Base-by-base conservation (phyloP, 2,888 invertebrate genomes). In the Phaedon cochleariae region DNA sequence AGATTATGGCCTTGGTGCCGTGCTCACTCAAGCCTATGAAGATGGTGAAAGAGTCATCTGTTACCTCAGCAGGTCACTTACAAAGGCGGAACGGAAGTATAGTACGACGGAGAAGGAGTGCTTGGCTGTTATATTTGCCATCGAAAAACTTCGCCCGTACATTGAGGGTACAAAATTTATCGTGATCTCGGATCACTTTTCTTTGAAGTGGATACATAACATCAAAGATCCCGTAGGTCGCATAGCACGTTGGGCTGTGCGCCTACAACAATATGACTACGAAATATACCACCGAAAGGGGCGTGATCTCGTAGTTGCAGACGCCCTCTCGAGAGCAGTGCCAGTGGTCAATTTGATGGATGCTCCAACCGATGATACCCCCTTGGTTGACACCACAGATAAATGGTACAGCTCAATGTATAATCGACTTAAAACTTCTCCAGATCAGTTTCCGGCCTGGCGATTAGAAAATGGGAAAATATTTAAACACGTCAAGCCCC, bases 261-360 rank as follows among this genome's bases (percentile, higher is more conserved):
- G 57, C 1, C 26, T 53, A 5, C 73, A 73, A 31, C 72, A 60
- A 10, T 74, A 61, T 53, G 57, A 66, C 45, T 74, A 68, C 59
- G 51, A 65, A 1, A 54, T 76, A 5, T 37, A 70, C 12, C 62
- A 67, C 22, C 46, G 68, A 4, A 59, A 52, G 10, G 70, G 68
- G 0, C 58, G 52, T 48, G 52, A 59, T 2, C 52, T 67, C 29
- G 22, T 66, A 9, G 64, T 66, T 15, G 68, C 68, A 7, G 68
- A 68, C 45, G 31, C 58, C n/a, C 22, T 66, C 31, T 60, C 57
- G 1, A n/a, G 65, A 10, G 17, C 55, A 15, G 48, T 64, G 26
- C 7, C 26, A 26, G 7, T 26, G 26, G 26, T 26, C 26, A 26
- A 26, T 3, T 7, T 26, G 26, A 26, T 26, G 26, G 26, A 26